Conservation (phyloP, 2,113 vertebrate species). For the Rallus limicola region DNA sequence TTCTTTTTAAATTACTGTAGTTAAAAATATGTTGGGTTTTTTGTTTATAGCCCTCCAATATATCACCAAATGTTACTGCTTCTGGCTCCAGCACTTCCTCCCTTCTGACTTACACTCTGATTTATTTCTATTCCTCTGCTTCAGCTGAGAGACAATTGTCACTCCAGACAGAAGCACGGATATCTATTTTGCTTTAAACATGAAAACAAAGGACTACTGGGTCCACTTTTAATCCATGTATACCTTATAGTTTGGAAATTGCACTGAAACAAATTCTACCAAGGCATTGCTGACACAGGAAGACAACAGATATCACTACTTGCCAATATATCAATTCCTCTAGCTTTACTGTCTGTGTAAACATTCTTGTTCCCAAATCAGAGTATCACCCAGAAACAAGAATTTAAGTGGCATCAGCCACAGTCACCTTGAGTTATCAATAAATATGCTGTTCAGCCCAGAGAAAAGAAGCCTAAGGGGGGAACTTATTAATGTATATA, state of each 20-base stretch:
- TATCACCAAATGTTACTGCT: constrained; percentile 16
- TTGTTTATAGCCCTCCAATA: background rate
- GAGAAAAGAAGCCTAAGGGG: too few species aligned
- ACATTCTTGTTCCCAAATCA: background rate
- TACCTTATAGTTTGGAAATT: background rate
- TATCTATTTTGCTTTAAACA: background rate
- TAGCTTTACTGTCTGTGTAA: background rate
- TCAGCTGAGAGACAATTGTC: background rate
- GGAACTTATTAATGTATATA: too few species aligned
- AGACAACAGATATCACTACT: background rate
- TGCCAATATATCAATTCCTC: background rate
- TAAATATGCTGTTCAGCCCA: background rate
- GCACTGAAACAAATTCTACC: background rate
- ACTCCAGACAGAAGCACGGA: background rate
- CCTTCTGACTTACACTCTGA: background rate
- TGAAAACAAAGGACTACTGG: background rate
- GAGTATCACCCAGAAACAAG: background rate
- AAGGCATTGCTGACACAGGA: background rate
- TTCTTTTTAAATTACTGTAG: constrained; percentile 20
- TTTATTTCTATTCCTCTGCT: constrained; percentile 1
- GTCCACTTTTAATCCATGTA: background rate
- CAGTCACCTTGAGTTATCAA: background rate
- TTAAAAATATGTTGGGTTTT: background rate
- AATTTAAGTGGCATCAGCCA: background rate
- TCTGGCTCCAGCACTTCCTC: background rate